These are phyloP conservation scores for Calliopsis andreniformis DNA, from an alignment of 1,140 invertebrate genomes.

Conservation along the genomic window DNA sequence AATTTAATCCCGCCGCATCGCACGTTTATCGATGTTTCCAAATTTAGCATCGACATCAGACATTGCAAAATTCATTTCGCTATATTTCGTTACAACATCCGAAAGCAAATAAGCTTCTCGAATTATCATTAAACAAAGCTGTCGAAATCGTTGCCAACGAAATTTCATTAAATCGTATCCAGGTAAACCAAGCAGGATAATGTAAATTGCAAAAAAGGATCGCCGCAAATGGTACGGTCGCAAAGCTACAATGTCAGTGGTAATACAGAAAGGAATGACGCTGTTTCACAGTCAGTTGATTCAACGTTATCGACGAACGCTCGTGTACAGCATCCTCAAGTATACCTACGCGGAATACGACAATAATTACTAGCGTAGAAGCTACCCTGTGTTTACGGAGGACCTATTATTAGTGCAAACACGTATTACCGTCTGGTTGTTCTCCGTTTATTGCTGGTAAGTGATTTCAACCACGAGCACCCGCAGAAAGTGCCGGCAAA, in stretches of 20 bases:
- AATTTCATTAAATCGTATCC: too few species aligned
- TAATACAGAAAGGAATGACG: neutral
- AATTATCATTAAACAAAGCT: too few species aligned
- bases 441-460: slow-evolving; percentile 55
- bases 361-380: slow-evolving; percentile 59
- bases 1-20: too few species aligned
- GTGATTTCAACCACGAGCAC: slow-evolving; percentile 59
- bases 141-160: too few species aligned
- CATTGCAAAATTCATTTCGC: too few species aligned
- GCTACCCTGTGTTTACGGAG: slow-evolving; percentile 55
- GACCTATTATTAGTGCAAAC: slow-evolving; percentile 64
- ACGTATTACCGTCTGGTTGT: slow-evolving; percentile 59
- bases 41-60: too few species aligned
- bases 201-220: neutral
- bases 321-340: neutral
- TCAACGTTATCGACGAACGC: slow-evolving; percentile 38
- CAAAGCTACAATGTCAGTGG: neutral
- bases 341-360: slow-evolving; percentile 29
- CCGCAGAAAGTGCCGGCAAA: slow-evolving; percentile 57
- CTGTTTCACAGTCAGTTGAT: neutral
- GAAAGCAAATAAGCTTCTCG: too few species aligned
- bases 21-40: too few species aligned
- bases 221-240: fast-evolving
- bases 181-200: neutral
- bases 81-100: too few species aligned